Percentiles rank a stretch among this genome's conserved stretches.
These are phyloP conservation scores for Cettia cetti DNA, from an alignment of 2,113 vertebrate species.

Conservation along the genomic window DNA sequence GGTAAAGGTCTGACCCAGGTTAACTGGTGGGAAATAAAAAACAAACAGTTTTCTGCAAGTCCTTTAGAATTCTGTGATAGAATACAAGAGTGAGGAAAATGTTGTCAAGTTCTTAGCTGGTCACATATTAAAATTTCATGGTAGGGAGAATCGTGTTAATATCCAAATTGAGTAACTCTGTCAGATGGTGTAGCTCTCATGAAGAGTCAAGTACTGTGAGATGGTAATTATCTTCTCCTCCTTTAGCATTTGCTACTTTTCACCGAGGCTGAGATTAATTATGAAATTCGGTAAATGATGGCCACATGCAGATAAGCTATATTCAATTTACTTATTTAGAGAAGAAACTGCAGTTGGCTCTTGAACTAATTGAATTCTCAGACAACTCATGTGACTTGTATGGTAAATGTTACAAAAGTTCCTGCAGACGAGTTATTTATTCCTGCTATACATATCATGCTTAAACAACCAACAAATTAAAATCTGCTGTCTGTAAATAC, in stretches of 20 bases:
- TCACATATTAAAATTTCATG: not conserved
- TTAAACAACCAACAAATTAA: constrained; percentile 8
- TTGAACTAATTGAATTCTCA: not conserved
- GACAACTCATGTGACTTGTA: not conserved
- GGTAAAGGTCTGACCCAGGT: not conserved
- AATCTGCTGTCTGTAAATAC: not conserved
- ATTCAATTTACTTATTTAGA: not conserved
- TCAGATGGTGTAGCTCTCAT: not conserved
- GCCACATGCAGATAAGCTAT: not conserved
- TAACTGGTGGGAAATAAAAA: not conserved
- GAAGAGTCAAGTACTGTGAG: not conserved
- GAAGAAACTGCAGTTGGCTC: not conserved
- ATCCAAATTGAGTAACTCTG: not conserved
- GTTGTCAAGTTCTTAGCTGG: not conserved
- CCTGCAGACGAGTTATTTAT: not conserved
- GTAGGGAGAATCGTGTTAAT: not conserved
- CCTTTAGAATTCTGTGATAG: not conserved
- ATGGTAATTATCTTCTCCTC: not conserved
- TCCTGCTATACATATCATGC: not conserved
- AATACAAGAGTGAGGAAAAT: not conserved
- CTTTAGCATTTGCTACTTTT: not conserved
- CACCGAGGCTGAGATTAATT: not conserved
- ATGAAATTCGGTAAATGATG: not conserved
- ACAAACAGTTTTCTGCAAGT: not conserved
- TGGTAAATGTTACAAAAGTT: not conserved